Conservation (phyloP, 1,140 invertebrate species). For the Chelonus insularis region DNA sequence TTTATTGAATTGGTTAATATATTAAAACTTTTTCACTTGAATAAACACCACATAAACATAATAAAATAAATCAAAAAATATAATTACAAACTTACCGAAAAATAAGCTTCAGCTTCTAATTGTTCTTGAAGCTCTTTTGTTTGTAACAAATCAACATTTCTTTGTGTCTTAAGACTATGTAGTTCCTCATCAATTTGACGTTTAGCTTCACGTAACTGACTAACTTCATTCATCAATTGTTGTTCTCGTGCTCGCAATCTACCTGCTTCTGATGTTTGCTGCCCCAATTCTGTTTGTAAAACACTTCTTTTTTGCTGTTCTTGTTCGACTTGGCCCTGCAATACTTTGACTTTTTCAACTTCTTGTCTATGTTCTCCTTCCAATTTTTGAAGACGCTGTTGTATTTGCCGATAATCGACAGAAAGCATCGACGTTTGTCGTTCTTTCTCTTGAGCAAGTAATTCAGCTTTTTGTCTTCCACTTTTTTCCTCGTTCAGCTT, state of each 20-base stretch:
- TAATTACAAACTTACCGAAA: conserved; percentile 74
- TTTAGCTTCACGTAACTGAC: conserved; percentile 71
- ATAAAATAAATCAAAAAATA: no score
- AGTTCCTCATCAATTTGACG: conserved; percentile 79
- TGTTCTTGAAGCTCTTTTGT: conserved; percentile 93
- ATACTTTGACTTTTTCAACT: conserved; percentile 80
- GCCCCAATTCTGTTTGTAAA: conserved; percentile 73
- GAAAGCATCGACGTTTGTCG: conserved; percentile 91
- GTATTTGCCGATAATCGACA: conserved; percentile 90
- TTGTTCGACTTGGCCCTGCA: conserved; percentile 85
- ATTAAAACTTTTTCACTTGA: no score
- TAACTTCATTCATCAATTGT: conserved; percentile 73
- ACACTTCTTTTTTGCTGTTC: conserved; percentile 80
- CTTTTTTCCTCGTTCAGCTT: conserved; percentile 90
- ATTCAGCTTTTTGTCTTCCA: conserved; percentile 79
- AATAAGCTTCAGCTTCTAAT: conserved; percentile 90
- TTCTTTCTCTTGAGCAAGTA: conserved; percentile 86
- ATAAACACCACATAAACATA: no score
- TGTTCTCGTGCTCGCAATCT: conserved; percentile 76
- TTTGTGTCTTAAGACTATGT: conserved; percentile 73
- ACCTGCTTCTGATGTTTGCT: conserved; percentile 72
- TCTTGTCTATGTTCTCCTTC: conserved; percentile 89
- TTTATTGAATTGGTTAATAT: no score
- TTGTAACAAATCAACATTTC: conserved; percentile 75
- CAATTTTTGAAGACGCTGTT: conserved; percentile 85